Conservation (phyloP, 2,113 vertebrate species). For the Pterocles burchelli region DNA sequence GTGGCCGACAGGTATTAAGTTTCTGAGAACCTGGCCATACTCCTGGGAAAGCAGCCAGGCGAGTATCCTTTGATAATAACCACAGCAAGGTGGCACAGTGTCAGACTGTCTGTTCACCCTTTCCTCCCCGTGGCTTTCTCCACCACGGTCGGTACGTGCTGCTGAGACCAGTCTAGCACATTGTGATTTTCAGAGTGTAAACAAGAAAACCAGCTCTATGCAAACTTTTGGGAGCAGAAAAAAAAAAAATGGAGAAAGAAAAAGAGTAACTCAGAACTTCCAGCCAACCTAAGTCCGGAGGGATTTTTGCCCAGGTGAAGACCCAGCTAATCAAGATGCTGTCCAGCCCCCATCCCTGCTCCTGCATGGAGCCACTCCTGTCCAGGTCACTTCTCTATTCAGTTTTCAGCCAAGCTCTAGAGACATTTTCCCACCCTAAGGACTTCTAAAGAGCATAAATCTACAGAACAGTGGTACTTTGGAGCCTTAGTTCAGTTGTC, state of each 20-base stretch:
- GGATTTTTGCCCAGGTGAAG: background rate
- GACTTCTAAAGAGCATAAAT: background rate
- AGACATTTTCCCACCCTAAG: background rate
- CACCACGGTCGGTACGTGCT: background rate
- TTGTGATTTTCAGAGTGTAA: background rate
- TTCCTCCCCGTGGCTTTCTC: background rate
- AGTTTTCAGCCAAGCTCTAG: background rate
- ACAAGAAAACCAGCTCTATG: background rate
- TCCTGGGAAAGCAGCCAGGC: slow-evolving; percentile 7
- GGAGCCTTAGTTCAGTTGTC: background rate
- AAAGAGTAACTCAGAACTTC: background rate
- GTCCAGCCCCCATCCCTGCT: background rate
- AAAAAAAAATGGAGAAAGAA: background rate
- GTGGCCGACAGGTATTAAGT: background rate
- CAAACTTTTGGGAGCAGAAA: background rate
- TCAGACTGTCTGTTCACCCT: background rate
- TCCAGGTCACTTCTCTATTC: background rate
- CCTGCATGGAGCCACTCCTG: background rate
- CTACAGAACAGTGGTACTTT: background rate
- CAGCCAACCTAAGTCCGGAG: background rate
- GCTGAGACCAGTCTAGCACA: background rate
- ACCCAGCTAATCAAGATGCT: background rate
- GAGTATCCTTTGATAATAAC: background rate
- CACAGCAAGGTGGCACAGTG: background rate
- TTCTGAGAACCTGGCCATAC: background rate